These are phyloP conservation scores for Myxocyprinus asiaticus DNA, from an alignment of 2,113 vertebrate genomes.

Conservation along the genomic window DNA sequence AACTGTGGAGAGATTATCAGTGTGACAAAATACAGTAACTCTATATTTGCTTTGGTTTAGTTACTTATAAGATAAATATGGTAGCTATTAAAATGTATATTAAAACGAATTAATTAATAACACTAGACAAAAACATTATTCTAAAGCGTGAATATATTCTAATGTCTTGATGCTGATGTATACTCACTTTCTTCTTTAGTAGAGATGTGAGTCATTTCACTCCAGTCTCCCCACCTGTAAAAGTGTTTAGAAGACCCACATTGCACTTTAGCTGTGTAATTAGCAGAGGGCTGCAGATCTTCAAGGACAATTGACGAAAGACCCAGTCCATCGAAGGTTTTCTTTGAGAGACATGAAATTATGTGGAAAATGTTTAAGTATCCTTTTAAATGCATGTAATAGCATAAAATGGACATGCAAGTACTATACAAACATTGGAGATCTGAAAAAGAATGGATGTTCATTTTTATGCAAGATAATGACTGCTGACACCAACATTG, in stretches of 20 bases:
- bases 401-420: no score
- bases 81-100: no score
- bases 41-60: no score
- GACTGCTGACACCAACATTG: constrained; percentile 25
- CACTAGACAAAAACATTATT: no score
- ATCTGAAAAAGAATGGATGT: no score
- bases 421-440: no score
- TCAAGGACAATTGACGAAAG: neutral
- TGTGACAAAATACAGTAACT: neutral
- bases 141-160: no score
- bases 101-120: no score
- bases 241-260: constrained; percentile 61
- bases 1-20: constrained; percentile 53
- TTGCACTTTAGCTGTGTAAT: constrained; percentile 41
- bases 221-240: constrained; percentile 72
- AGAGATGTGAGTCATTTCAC: constrained; percentile 2
- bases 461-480: neutral
- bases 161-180: neutral
- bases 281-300: constrained; percentile 32
- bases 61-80: no score
- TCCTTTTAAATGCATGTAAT: neutral
- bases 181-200: constrained; percentile 66
- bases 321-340: constrained; percentile 17
- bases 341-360: constrained; percentile 17
- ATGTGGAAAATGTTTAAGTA: neutral